Percentiles rank a stretch among this genome's conserved stretches.
phyloP scores from a whole-genome alignment of 2,888 invertebrate species.

The Polia nebulosa region DNA sequence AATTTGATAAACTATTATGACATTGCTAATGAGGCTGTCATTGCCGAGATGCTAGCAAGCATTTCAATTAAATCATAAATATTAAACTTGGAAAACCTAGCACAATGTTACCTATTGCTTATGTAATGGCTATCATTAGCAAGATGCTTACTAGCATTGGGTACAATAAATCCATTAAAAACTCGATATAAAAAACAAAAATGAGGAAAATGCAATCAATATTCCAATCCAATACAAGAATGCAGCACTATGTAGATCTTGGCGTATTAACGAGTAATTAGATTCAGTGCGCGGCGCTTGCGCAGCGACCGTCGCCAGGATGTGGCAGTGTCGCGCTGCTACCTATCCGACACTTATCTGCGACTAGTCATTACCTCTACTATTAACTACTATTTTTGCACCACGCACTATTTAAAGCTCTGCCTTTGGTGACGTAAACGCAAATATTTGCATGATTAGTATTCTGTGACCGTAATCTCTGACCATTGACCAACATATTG shows the following conservation, averaged over 20 bases:
- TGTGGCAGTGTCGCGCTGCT: conserved; percentile 65
- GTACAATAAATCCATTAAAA: conserved; percentile 8
- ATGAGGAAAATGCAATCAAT: conserved; percentile 29
- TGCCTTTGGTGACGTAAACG: neutral
- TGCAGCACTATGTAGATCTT: conserved; percentile 59
- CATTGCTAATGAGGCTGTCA: too few relatives aligned
- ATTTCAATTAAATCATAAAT: conserved; percentile 19
- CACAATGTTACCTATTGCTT: neutral
- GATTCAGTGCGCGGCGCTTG: conserved; percentile 67
- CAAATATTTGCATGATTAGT: conserved; percentile 11
- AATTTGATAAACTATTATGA: too few relatives aligned
- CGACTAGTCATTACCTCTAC: conserved; percentile 37
- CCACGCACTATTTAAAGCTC: conserved; percentile 1
- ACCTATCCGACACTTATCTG: conserved; percentile 52
- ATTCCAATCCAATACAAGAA: conserved; percentile 27
- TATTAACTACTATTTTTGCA: conserved; percentile 46
- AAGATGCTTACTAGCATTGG: neutral
- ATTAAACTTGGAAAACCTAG: neutral
- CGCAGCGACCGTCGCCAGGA: conserved; percentile 67
- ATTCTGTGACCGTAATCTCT: too few relatives aligned
- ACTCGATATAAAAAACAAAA: too few relatives aligned
- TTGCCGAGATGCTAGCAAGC: neutral
- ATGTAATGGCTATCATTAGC: neutral
- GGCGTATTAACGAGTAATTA: conserved; percentile 65
- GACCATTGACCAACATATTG: too few relatives aligned